Conservation (phyloP, 2,113 vertebrate genomes). For the Rhea americana region DNA sequence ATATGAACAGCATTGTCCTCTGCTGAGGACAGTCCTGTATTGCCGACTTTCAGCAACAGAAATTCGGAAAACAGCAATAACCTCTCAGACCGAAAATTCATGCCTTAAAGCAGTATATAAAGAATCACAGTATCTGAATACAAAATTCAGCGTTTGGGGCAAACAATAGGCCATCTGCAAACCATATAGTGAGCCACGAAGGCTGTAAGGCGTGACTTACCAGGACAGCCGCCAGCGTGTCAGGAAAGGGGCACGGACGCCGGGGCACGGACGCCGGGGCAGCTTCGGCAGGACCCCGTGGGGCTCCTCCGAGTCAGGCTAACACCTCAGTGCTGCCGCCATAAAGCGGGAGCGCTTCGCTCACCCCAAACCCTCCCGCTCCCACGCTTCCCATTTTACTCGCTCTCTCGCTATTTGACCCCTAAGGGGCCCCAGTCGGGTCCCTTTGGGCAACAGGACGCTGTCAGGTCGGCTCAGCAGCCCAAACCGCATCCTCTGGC, state of each 20-base stretch:
- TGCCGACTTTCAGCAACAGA: not conserved
- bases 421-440: not conserved
- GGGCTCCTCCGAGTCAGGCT: no score
- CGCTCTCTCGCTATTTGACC: no score
- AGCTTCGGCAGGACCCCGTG: no score
- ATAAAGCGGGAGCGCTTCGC: no score
- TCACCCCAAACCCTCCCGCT: no score
- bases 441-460: not conserved
- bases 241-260: not conserved
- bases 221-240: not conserved
- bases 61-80: not conserved
- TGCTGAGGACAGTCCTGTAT: not conserved
- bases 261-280: no score
- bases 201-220: not conserved
- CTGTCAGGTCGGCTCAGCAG: not conserved
- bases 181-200: not conserved
- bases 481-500: not conserved
- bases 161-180: not conserved
- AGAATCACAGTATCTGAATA: not conserved
- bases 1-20: not conserved
- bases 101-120: not conserved
- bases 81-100: not conserved
- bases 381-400: no score
- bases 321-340: no score
- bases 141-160: not conserved